Evolutionary conservation across 2,888 invertebrate genomes (phyloP).

Genomic region (Sphaeridia pumilis): DNA sequence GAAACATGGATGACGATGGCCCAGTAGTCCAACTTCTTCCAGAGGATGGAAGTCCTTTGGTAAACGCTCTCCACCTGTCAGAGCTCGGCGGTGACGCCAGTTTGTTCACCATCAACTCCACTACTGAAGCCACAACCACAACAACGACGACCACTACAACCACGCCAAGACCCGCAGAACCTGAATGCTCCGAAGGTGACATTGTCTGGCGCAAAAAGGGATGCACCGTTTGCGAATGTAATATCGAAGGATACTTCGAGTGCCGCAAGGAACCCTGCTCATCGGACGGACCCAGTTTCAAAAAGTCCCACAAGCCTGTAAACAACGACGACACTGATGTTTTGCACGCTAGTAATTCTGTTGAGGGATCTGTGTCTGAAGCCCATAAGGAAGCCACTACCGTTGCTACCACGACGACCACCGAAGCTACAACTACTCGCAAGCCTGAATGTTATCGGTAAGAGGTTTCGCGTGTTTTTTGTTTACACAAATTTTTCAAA

Average conservation of each 20-base stretch:
- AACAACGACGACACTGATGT: not conserved
- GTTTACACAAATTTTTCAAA: not conserved
- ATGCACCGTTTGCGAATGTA: conserved; percentile 12
- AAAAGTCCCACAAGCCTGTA: not conserved
- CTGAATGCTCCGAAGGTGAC: conserved; percentile 8
- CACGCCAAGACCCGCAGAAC: not conserved
- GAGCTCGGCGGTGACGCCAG: not conserved
- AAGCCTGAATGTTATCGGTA: conserved; percentile 16
- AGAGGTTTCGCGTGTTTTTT: not conserved
- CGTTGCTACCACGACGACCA: conserved; percentile 2
- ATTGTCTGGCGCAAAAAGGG: not conserved
- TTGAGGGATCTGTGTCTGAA: conserved; percentile 3
- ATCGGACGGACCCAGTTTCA: not conserved
- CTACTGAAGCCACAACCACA: not conserved
- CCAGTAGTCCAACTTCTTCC: not conserved
- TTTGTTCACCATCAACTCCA: not conserved
- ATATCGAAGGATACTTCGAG: conserved; percentile 1
- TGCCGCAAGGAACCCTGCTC: not conserved
- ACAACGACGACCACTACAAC: not conserved
- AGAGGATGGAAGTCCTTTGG: too few relatives aligned
- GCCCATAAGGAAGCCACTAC: too few relatives aligned
- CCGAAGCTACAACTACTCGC: conserved; percentile 12
- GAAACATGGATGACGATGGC: too few relatives aligned
- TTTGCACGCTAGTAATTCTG: not conserved
- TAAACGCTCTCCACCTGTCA: not conserved